Conservation (phyloP, 1,140 invertebrate species). For the Sitobion miscanthi region DNA sequence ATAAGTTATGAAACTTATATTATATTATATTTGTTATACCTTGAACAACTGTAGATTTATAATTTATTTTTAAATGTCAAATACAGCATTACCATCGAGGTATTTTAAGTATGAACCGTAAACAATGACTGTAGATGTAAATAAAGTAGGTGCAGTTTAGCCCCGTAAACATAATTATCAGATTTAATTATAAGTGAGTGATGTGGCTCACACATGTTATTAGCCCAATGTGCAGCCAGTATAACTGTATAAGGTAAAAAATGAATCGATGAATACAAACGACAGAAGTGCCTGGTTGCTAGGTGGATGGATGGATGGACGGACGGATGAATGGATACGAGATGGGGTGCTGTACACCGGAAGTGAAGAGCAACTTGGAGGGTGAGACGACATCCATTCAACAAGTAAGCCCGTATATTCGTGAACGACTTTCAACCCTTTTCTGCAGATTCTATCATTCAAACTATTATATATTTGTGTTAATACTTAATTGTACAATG, state of each 20-base stretch:
- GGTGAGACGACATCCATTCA: slow-evolving; percentile 51
- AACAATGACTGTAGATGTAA: background rate
- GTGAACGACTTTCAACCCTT: slow-evolving; percentile 39
- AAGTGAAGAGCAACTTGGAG: slow-evolving; percentile 44
- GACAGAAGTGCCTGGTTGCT: background rate
- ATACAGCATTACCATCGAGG: background rate
- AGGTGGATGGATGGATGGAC: background rate
- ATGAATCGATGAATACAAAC: background rate
- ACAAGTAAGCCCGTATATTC: slow-evolving; percentile 49
- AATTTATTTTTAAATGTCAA: background rate
- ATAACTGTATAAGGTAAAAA: background rate
- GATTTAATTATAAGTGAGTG: background rate
- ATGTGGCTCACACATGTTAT: background rate
- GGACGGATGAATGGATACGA: background rate
- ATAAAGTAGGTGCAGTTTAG: background rate
- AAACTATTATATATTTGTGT: background rate
- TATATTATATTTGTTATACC: background rate
- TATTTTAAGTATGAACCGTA: background rate
- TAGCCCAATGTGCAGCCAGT: background rate
- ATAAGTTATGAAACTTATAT: background rate
- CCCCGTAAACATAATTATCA: background rate
- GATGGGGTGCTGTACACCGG: slow-evolving; percentile 7
- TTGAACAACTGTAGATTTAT: background rate
- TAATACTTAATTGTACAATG: background rate
- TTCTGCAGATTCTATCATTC: background rate